Evolutionary conservation across 2,888 invertebrate genomes (phyloP).

Genomic region (Adelognathus sp.): DNA sequence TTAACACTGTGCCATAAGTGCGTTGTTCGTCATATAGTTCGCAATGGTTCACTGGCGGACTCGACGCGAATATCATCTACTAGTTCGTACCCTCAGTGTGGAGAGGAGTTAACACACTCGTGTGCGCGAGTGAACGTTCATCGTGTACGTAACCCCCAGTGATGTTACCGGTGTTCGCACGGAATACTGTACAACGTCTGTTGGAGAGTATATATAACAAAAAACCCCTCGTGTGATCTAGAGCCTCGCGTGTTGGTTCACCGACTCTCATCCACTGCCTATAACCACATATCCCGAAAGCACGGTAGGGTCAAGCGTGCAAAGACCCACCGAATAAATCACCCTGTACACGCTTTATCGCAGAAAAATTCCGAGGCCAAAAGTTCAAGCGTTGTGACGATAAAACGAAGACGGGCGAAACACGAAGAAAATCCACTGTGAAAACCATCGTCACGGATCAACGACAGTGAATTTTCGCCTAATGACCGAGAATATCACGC

Average conservation of each 20-base stretch:
- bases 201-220: neutral
- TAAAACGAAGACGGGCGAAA: neutral
- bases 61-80: neutral
- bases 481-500: neutral
- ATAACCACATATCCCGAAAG: neutral
- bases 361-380: no score
- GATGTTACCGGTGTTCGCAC: neutral
- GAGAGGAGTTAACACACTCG: constrained; percentile 2
- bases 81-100: neutral
- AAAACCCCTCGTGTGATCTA: constrained; percentile 39
- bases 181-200: neutral
- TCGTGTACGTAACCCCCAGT: no score
- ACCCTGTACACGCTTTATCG: neutral
- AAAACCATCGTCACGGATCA: neutral
- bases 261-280: constrained; percentile 4
- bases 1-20: constrained; percentile 3
- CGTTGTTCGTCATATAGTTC: neutral
- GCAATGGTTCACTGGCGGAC: constrained; percentile 9
- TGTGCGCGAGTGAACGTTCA: constrained; percentile 6
- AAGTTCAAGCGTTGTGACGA: no score
- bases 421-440: neutral
- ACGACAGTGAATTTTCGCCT: neutral
- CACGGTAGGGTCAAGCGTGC: constrained; percentile 42
- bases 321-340: neutral
- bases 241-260: constrained; percentile 48